Evolutionary conservation across 1,140 invertebrate species (phyloP).

Genomic region (Pseudomyrmex sp.): DNA sequence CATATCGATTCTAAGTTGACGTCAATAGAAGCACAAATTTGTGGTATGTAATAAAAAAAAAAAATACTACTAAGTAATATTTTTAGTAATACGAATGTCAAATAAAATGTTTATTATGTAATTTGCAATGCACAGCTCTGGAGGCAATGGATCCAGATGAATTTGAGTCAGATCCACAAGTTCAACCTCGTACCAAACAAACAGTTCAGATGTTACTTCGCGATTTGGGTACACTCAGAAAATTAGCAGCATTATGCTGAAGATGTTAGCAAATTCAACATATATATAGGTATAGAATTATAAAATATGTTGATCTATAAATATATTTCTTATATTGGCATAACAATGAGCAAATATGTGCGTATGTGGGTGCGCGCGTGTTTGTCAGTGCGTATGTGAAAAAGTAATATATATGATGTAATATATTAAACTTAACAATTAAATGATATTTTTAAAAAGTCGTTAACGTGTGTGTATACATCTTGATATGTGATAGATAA

Average conservation of each 20-base stretch:
- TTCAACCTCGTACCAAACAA: constrained; percentile 85
- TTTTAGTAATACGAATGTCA: neutral
- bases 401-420: too few species aligned
- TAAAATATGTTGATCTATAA: neutral
- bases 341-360: too few species aligned
- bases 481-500: neutral
- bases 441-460: constrained; percentile 2
- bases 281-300: constrained; percentile 9
- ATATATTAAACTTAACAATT: too few species aligned
- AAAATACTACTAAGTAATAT: neutral
- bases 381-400: too few species aligned
- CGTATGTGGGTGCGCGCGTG: too few species aligned
- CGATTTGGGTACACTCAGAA: constrained; percentile 86
- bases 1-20: constrained; percentile 90
- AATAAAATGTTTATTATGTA: constrained; percentile 28
- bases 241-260: constrained; percentile 83
- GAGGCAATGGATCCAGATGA: constrained; percentile 83
- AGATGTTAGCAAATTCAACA: constrained; percentile 4
- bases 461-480: neutral
- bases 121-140: constrained; percentile 76
- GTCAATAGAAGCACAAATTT: constrained; percentile 91
- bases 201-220: constrained; percentile 86
- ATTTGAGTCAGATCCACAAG: constrained; percentile 76
- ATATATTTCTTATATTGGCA: neutral
- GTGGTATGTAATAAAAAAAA: constrained; percentile 85